phyloP scores from a whole-genome alignment of 2,113 vertebrate species.

The Dasyornis broadbenti region DNA sequence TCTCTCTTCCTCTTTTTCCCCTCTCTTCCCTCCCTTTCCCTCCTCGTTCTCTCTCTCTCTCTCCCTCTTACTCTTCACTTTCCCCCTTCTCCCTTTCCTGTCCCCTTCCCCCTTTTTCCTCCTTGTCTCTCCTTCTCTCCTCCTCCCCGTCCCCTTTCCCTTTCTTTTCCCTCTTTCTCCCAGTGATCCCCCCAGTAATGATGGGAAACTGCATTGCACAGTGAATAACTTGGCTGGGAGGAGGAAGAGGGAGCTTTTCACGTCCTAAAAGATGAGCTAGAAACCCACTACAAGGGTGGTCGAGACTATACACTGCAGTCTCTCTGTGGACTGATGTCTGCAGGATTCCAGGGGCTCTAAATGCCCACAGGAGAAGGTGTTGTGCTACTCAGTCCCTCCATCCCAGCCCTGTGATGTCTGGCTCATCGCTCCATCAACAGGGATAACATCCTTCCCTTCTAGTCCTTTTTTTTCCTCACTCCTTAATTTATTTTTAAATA shows the following conservation, averaged over 20 bases:
- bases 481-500: slow-evolving; percentile 50
- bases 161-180: neutral
- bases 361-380: neutral
- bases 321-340: neutral
- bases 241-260: neutral
- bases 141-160: neutral
- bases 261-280: neutral
- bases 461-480: neutral
- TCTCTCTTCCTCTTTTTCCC: neutral
- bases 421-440: neutral
- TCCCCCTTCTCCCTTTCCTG: neutral
- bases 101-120: neutral
- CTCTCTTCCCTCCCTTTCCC: neutral
- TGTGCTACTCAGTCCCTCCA: neutral
- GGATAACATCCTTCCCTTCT: neutral
- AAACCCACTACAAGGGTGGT: neutral
- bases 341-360: neutral
- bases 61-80: neutral
- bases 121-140: neutral
- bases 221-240: neutral
- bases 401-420: neutral
- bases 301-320: neutral
- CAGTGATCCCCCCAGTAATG: neutral
- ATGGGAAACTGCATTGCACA: neutral
- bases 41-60: neutral